A percentile compares a stretch with the other conserved stretches of the same genome.
phyloP scores from a whole-genome alignment of 2,113 vertebrate genomes.

The Epinephelus cyanopodus region DNA sequence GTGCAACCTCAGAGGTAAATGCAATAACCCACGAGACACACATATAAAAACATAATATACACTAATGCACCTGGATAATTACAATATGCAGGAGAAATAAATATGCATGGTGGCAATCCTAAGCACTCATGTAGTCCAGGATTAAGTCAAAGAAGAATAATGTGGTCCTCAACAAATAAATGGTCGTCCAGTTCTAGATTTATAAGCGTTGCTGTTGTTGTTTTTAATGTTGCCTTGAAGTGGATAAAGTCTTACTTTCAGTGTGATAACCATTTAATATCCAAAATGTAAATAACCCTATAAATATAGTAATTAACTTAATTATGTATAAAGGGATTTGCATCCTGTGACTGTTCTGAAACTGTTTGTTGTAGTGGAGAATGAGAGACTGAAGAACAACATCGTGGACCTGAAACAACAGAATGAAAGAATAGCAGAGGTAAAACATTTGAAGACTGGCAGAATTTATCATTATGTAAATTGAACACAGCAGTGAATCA shows the following conservation, averaged over 20 bases:
- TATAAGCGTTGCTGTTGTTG: neutral
- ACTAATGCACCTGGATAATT: neutral
- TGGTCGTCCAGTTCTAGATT: neutral
- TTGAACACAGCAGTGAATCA: neutral
- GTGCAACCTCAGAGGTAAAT: slow-evolving; percentile 90
- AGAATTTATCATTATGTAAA: too few relatives aligned
- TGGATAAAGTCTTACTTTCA: neutral
- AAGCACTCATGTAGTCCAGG: neutral
- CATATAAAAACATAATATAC: too few relatives aligned
- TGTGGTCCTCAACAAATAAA: neutral
- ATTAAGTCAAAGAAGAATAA: neutral
- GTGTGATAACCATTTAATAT: neutral
- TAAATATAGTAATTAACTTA: too few relatives aligned
- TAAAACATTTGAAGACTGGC: slow-evolving; percentile 27
- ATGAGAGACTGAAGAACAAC: slow-evolving; percentile 70
- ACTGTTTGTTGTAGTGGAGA: slow-evolving; percentile 73
- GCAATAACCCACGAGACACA: neutral
- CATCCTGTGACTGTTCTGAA: too few relatives aligned
- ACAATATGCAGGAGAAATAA: neutral
- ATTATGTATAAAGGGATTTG: too few relatives aligned
- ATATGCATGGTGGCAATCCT: neutral
- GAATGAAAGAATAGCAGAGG: slow-evolving; percentile 67
- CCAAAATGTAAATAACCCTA: neutral
- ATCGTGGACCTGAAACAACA: slow-evolving; percentile 63
- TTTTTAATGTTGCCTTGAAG: neutral